Conservation (phyloP, 2,888 invertebrate genomes). For the Hermodice carunculata region DNA sequence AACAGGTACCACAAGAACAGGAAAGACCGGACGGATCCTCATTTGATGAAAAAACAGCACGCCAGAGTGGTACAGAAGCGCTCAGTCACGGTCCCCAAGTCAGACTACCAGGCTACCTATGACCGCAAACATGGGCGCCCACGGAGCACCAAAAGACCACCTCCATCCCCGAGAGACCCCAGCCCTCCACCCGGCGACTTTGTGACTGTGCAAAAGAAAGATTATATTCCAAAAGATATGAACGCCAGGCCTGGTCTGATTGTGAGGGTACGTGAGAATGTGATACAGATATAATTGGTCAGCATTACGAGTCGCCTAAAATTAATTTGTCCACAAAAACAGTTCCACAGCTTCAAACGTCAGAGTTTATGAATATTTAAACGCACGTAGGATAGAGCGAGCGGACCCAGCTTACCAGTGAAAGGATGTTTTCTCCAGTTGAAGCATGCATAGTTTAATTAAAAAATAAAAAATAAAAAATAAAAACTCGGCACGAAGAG, state of each 20-base stretch:
- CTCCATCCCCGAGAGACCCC: conserved; percentile 48
- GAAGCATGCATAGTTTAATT: too few species aligned
- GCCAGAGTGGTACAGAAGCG: background rate
- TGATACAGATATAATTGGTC: background rate
- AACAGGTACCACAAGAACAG: conserved; percentile 11
- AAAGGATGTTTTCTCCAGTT: too few species aligned
- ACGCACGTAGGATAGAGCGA: too few species aligned
- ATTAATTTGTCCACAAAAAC: background rate
- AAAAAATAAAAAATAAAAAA: too few species aligned
- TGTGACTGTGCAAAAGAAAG: conserved; percentile 57
- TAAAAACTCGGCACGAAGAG: too few species aligned
- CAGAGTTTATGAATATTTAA: too few species aligned
- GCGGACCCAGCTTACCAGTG: too few species aligned
- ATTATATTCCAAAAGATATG: conserved; percentile 44
- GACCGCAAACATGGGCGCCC: conserved; percentile 48
- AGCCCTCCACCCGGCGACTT: conserved; percentile 58
- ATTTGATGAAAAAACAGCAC: too few species aligned
- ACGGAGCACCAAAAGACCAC: conserved; percentile 62
- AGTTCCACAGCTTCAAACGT: too few species aligned
- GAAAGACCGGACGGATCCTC: background rate
- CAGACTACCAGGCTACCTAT: conserved; percentile 59
- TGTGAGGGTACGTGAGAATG: conserved; percentile 12
- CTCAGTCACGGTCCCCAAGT: conserved; percentile 13
- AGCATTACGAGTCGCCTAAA: background rate
- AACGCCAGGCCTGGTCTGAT: conserved; percentile 4